Evolutionary conservation across 2,113 vertebrate genomes (phyloP).

Genomic region (Columba livia): DNA sequence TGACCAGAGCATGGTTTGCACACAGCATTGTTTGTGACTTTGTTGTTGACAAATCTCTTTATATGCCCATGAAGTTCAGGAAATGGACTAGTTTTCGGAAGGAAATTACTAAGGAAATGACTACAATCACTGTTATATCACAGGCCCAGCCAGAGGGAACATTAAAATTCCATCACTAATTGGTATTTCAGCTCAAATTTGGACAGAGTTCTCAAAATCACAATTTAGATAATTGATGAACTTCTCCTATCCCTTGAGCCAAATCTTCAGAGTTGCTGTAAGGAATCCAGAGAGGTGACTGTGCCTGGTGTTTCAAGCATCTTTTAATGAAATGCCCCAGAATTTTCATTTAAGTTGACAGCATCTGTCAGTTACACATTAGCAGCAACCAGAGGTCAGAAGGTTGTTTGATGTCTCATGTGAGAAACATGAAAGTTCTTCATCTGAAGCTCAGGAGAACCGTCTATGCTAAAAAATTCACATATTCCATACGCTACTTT

Average conservation of each 20-base stretch:
- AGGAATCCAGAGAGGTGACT: not conserved
- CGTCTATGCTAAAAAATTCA: not conserved
- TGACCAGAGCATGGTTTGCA: not conserved
- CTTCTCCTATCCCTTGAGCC: not conserved
- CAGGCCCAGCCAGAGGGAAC: slow-evolving; percentile 5
- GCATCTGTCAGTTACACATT: not conserved
- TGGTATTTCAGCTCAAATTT: slow-evolving; percentile 26
- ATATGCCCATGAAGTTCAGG: slow-evolving; percentile 24
- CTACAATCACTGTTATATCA: not conserved
- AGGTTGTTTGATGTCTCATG: not conserved
- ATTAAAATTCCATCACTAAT: slow-evolving; percentile 42
- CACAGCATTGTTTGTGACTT: slow-evolving; percentile 25
- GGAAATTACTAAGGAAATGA: slow-evolving; percentile 50
- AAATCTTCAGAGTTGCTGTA: not conserved
- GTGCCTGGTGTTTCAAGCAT: not conserved
- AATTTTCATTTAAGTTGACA: not conserved
- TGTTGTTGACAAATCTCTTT: slow-evolving; percentile 34
- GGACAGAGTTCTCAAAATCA: not conserved
- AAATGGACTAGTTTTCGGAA: slow-evolving; percentile 8
- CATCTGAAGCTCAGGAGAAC: not conserved
- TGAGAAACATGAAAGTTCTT: not conserved
- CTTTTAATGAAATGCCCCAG: not conserved
- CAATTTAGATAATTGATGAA: not conserved
- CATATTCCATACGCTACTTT: not conserved
- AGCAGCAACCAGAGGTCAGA: not conserved